Evolutionary conservation across 2,113 vertebrate genomes (phyloP), one percentile per base, ranked within the genome.

Genomic region (Sapayoa aenigma): DNA sequence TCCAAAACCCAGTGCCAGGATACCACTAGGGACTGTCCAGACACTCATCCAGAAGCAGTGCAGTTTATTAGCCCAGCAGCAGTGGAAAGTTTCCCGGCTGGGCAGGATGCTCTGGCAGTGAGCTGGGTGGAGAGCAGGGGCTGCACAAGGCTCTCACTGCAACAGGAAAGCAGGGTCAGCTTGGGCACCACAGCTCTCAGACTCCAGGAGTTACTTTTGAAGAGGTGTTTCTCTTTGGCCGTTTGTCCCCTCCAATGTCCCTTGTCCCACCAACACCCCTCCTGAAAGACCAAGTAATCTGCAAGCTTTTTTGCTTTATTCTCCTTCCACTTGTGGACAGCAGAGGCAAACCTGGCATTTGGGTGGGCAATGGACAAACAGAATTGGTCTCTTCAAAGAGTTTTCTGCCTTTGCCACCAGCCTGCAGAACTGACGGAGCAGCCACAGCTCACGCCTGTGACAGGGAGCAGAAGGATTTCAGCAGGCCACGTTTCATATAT

Each of bases 71-170:
- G 73, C 47, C 52, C 23, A 14, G 73, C 27, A 87, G 69, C 73
- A 75, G 33, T 52, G 83, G 67, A 35, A 65, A 60, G 68, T 30
- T 72, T 44, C 75, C 88, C 81, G 74, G 35, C 60, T 12, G 69
- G 81, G 69, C 74, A 91, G 94, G 73, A 77, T 22, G 68, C 73
- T 93, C 44, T 0, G 0, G 37, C 53, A 72, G 67, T 0, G 1
- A 53, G 68, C 17, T 0, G 0, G 14, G 9, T 0, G 0, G 41
- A n/a, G n/a, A 82, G 39, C 8, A 2, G 52, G 55, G 49, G 52
- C 59, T 9, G 8, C 42, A 27, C 18, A n/a, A 74, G 52, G 62
- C 46, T 80, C 66, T 52, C 3, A 2, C 35, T 56, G 33, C 31
- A 82, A 27, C 17, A 31, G 46, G 31, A 88, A 42, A 42, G 35